These are phyloP conservation scores for Ceryle rudis DNA, from an alignment of 2,797 vertebrate genomes.

Conservation along the genomic window DNA sequence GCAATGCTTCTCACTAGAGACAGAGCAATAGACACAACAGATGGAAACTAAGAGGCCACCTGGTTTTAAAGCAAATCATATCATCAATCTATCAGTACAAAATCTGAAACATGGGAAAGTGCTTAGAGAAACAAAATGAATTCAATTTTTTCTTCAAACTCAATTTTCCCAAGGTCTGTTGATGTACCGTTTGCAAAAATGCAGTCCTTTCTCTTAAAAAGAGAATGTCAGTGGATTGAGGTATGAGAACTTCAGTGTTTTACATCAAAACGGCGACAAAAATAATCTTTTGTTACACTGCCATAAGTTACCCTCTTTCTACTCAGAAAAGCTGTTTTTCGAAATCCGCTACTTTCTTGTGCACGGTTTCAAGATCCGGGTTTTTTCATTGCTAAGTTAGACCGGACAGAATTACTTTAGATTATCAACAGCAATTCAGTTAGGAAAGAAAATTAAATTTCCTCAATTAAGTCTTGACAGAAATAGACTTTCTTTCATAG, in stretches of 20 bases:
- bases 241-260: not conserved
- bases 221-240: not conserved
- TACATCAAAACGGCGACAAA: not conserved
- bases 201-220: constrained; percentile 6
- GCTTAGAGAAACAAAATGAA: constrained; percentile 45
- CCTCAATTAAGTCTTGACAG: constrained; percentile 28
- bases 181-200: not conserved
- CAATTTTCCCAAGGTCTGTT: constrained; percentile 32
- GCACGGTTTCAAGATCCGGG: constrained; percentile 10
- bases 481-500: constrained; percentile 3
- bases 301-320: not conserved
- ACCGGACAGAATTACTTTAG: constrained; percentile 57
- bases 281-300: not conserved
- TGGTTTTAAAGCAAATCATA: constrained; percentile 67
- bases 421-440: constrained; percentile 40
- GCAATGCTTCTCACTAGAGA: constrained; percentile 68
- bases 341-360: constrained; percentile 36
- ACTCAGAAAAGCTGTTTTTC: constrained; percentile 19
- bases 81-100: constrained; percentile 63
- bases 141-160: constrained; percentile 32
- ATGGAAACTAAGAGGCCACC: constrained; percentile 66
- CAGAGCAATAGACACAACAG: constrained; percentile 74
- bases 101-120: constrained; percentile 63
- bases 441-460: constrained; percentile 54
- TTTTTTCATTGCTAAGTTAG: constrained; percentile 39